Percentiles rank a stretch among this genome's conserved stretches.
These are phyloP conservation scores for Pseudorhombus dupliciocellatus DNA, from an alignment of 2,113 vertebrate species.

Conservation along the genomic window DNA sequence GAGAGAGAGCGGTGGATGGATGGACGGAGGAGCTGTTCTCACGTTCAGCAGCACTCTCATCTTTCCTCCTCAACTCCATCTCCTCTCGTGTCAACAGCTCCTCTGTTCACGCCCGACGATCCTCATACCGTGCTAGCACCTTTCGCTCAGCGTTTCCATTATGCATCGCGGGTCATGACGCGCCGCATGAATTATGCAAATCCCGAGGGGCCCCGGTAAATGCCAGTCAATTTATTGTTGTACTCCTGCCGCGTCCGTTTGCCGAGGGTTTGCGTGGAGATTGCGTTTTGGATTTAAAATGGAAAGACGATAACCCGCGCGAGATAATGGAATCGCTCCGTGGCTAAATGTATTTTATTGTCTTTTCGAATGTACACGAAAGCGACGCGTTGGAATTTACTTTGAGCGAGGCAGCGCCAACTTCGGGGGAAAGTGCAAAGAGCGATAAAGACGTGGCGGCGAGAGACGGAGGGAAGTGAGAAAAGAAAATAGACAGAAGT, in stretches of 20 bases:
- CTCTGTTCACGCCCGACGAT: slow-evolving; percentile 12
- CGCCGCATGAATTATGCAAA: slow-evolving; percentile 65
- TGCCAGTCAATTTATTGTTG: slow-evolving; percentile 26
- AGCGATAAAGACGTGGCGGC: slow-evolving; percentile 8
- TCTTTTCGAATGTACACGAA: slow-evolving; percentile 29
- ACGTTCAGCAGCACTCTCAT: slow-evolving; percentile 36
- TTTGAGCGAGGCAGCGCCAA: slow-evolving; percentile 22
- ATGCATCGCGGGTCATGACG: slow-evolving; percentile 42
- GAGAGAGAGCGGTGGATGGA: slow-evolving; percentile 15
- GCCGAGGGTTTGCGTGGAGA: slow-evolving; percentile 11
- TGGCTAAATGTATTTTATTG: slow-evolving; percentile 16
- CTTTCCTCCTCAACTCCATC: slow-evolving; percentile 4
- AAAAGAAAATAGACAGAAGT: slow-evolving; percentile 44
- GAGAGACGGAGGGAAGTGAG: slow-evolving; percentile 18
- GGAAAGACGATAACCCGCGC: slow-evolving; percentile 14
- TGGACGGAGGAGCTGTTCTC: slow-evolving; percentile 14
- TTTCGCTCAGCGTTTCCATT: slow-evolving; percentile 46
- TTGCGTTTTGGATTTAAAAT: slow-evolving; percentile 21
- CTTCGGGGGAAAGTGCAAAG: slow-evolving; percentile 24
- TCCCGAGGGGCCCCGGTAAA: slow-evolving; percentile 27
- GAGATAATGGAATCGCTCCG: slow-evolving; percentile 6
- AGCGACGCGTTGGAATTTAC: slow-evolving; percentile 7
- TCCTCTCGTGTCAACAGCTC: slow-evolving; percentile 39
- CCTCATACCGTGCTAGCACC: slow-evolving; percentile 19
- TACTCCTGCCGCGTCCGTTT: slow-evolving; percentile 3